These are phyloP conservation scores for Andinoacara biseriatus DNA, from an alignment of 2,113 vertebrate species.

Conservation along the genomic window DNA sequence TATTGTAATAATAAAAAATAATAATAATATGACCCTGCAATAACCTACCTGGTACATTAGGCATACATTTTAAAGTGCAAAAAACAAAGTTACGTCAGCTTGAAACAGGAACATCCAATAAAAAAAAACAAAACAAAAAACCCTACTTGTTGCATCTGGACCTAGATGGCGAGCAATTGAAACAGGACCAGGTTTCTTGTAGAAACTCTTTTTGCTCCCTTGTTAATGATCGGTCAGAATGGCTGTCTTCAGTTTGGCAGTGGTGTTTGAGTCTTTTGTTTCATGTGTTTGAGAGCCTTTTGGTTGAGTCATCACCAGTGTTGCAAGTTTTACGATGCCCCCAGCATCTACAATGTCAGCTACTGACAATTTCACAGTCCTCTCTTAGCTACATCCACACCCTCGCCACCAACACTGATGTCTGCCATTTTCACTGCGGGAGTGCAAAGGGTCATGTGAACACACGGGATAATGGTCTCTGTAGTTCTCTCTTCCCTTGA, in stretches of 20 bases:
- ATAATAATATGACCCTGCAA: not conserved
- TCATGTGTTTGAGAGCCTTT: not conserved
- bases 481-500: too few species aligned
- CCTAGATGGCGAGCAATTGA: accelerated
- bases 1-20: not conserved
- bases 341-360: not conserved
- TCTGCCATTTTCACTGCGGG: not conserved
- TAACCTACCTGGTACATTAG: not conserved
- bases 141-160: not conserved
- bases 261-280: not conserved
- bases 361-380: not conserved
- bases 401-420: not conserved
- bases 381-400: not conserved
- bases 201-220: not conserved
- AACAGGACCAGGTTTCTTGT: not conserved
- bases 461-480: too few species aligned
- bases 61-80: not conserved
- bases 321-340: accelerated
- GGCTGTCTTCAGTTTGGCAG: not conserved
- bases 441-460: too few species aligned
- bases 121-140: not conserved
- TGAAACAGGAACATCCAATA: not conserved
- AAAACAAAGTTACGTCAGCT: not conserved
- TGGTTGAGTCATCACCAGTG: not conserved
- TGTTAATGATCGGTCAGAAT: not conserved